Conservation (phyloP, 92 coral and sea anemone genomes). For the Porites cylindrica region DNA sequence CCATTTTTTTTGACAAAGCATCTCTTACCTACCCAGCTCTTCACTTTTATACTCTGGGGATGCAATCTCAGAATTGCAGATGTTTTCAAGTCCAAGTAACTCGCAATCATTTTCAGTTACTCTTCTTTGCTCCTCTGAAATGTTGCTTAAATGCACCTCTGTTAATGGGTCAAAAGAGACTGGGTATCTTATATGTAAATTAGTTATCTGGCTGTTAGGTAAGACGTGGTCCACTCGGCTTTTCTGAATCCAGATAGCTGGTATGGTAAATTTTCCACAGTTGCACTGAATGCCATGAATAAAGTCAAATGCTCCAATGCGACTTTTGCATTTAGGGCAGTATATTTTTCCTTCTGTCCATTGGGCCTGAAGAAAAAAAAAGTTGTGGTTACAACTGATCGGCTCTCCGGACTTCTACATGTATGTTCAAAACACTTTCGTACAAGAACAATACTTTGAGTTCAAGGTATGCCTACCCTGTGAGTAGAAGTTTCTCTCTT, state of each 20-base stretch:
- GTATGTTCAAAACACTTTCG: background rate
- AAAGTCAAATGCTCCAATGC: conserved; percentile 93
- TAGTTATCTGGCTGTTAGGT: background rate
- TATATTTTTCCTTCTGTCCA: conserved; percentile 94
- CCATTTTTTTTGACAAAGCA: background rate
- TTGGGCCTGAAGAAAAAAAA: conserved; percentile 55
- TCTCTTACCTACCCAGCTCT: conserved; percentile 21
- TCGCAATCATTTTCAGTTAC: background rate
- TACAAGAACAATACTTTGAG: no score
- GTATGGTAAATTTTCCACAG: conserved; percentile 84
- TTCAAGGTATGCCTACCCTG: no score
- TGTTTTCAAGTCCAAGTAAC: background rate
- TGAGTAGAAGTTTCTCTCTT: no score
- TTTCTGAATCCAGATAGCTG: conserved; percentile 95
- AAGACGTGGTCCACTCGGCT: conserved; percentile 80
- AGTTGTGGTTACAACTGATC: background rate
- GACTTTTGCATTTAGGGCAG: conserved; percentile 86
- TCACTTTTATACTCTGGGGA: background rate
- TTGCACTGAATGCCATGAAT: conserved; percentile 84
- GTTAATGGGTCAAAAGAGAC: background rate
- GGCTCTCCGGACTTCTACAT: background rate
- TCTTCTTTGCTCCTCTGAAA: background rate
- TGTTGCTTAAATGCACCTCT: background rate
- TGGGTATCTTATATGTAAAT: conserved; percentile 24
- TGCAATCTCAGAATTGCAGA: background rate